Conservation (phyloP, 2,888 invertebrate genomes). For the Tenthredo notha region DNA sequence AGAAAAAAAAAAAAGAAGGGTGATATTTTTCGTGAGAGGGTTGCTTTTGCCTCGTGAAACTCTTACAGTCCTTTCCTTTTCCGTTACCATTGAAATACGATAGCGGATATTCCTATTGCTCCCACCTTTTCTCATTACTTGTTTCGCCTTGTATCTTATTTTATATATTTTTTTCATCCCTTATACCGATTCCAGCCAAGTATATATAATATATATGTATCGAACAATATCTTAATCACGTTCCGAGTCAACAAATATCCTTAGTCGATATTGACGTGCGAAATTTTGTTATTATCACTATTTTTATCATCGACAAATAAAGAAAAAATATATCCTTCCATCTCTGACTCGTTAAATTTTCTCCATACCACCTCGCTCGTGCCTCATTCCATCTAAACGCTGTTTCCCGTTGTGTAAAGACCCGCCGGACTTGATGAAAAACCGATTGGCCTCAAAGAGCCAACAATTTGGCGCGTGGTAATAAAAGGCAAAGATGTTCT, state of each 20-base stretch:
- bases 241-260: neutral
- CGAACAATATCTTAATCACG: slow-evolving; percentile 26
- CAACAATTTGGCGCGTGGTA: slow-evolving; percentile 29
- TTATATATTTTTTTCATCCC: neutral
- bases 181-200: neutral
- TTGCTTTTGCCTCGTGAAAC: neutral
- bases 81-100: slow-evolving; percentile 11
- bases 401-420: slow-evolving; percentile 20
- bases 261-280: neutral
- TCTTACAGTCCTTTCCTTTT: slow-evolving; percentile 13
- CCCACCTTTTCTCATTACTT: slow-evolving; percentile 15
- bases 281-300: neutral
- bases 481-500: slow-evolving; percentile 39
- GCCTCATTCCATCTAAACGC: slow-evolving; percentile 22
- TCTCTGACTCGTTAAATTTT: slow-evolving; percentile 31
- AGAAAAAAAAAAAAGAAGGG: neutral
- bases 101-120: slow-evolving; percentile 3
- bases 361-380: neutral
- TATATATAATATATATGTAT: neutral
- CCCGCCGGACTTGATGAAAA: slow-evolving; percentile 44
- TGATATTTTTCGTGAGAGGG: neutral
- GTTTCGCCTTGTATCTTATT: neutral
- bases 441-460: slow-evolving; percentile 46
- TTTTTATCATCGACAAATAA: no score
- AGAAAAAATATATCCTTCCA: neutral